Evolutionary conservation across 2,113 vertebrate species (phyloP).

Genomic region (Ploceus nigricollis): DNA sequence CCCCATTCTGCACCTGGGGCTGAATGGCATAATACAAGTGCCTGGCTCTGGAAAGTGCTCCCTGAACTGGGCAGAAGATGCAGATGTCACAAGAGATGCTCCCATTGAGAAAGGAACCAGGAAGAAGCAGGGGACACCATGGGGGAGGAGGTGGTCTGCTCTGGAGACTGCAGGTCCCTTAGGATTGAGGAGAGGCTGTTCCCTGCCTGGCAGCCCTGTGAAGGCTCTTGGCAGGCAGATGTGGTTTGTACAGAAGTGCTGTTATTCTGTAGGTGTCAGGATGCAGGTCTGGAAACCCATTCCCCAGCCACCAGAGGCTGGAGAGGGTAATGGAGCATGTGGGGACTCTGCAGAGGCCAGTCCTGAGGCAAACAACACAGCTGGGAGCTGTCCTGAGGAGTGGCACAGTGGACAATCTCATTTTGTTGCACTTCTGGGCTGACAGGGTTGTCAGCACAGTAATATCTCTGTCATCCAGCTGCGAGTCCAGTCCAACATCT

Average conservation of each 20-base stretch:
- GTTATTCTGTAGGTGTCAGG: not conserved
- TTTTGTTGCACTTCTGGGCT: not conserved
- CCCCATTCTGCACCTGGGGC: not conserved
- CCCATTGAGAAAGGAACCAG: not conserved
- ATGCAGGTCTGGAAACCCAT: not conserved
- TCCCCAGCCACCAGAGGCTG: not conserved
- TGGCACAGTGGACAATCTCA: no score
- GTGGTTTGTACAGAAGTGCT: not conserved
- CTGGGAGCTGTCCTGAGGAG: not conserved
- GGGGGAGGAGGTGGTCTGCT: not conserved
- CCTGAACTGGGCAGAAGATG: not conserved
- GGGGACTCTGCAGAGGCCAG: not conserved
- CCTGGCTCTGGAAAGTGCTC: not conserved
- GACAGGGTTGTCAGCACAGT: not conserved
- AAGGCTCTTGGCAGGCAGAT: not conserved
- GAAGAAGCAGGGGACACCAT: not conserved
- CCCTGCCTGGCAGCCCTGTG: fast-evolving
- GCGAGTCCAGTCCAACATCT: not conserved
- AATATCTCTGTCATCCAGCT: not conserved
- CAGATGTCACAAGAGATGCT: not conserved
- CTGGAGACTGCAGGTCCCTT: not conserved
- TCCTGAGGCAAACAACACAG: not conserved
- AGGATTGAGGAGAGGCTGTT: not conserved
- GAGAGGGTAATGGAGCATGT: not conserved
- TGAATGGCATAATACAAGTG: not conserved